Evolutionary conservation across 2,797 vertebrate species (phyloP), one percentile per base, ranked within the genome.

Genomic region (Sitta carolinensis): DNA sequence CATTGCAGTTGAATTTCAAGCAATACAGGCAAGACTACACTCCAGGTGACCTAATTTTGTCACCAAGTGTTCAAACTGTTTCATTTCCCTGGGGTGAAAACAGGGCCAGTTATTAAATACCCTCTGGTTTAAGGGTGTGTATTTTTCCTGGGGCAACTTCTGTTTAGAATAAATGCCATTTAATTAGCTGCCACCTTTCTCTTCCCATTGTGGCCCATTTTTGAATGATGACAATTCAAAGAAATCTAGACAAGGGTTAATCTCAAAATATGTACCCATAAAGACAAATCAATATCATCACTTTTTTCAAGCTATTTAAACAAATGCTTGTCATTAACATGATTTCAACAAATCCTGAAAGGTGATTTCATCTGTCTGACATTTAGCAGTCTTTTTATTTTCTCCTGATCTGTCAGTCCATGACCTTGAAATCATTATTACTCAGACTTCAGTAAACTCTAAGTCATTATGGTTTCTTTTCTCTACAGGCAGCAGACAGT

Each of bases 391-490:
- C 64, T 88, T 36, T 34, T 34, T 73, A 91, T 50, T 50, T 23
- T 0, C 74, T 45, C 62, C 64, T 79, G 9, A 77, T 90, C 73
- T 96, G 47, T 67, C 69, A 80, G 79, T 79, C 75, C 38, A 40
- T n/a, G 72, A 95, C 96, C 95, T 96, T 94, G 96, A 95, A 96
- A 89, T 94, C 58, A 74, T 94, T 87, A 92, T 93, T 96, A 87
- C 83, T 93, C 73, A 82, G 32, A 80, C 54, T 61, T n/a, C 84
- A 92, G 83, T 84, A 97, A 93, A 81, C 2, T 7, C 29, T 13
- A 66, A 47, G 87, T 95, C 68, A 93, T 97, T 95, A 94, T 3
- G 0, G 38, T 88, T 90, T 91, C 74, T 93, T 51, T 94, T 48
- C 87, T 96, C 72, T 85, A 66, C 42, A 45, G 94, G 86, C 16